Conservation (phyloP, 2,113 vertebrate species). For the Gracilinanus agilis region DNA sequence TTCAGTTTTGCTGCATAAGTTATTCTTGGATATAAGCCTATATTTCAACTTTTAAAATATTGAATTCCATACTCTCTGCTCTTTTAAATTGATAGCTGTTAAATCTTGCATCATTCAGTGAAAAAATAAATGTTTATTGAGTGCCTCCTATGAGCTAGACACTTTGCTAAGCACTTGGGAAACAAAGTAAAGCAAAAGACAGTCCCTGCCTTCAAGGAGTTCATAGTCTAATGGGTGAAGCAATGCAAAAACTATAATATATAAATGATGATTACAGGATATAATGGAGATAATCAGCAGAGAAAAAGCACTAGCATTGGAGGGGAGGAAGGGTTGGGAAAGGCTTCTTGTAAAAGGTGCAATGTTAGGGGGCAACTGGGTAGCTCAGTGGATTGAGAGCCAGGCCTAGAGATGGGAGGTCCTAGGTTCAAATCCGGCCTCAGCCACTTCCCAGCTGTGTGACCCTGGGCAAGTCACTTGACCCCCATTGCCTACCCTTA, state of each 20-base stretch:
- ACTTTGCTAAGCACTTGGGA: background rate
- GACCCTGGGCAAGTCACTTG: too few relatives aligned
- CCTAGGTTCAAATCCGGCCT: too few relatives aligned
- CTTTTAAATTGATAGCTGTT: background rate
- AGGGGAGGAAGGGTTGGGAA: background rate
- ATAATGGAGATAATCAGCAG: background rate
- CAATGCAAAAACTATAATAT: background rate
- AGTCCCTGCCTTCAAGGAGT: background rate
- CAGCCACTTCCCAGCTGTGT: too few relatives aligned
- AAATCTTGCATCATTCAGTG: background rate
- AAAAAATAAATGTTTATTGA: background rate
- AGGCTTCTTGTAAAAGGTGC: background rate
- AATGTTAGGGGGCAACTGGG: too few relatives aligned
- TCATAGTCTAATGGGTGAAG: background rate
- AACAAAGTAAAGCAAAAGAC: background rate
- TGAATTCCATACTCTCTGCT: background rate
- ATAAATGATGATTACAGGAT: background rate
- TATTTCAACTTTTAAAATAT: background rate
- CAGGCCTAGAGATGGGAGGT: too few relatives aligned
- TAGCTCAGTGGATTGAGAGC: too few relatives aligned
- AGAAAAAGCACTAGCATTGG: background rate
- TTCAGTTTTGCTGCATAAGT: background rate
- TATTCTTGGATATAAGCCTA: background rate
- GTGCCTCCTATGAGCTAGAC: background rate
- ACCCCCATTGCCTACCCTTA: too few relatives aligned